Evolutionary conservation across 2,113 vertebrate genomes (phyloP), one percentile per base, ranked within the genome.

Genomic region (Amphilophus citrinellus): DNA sequence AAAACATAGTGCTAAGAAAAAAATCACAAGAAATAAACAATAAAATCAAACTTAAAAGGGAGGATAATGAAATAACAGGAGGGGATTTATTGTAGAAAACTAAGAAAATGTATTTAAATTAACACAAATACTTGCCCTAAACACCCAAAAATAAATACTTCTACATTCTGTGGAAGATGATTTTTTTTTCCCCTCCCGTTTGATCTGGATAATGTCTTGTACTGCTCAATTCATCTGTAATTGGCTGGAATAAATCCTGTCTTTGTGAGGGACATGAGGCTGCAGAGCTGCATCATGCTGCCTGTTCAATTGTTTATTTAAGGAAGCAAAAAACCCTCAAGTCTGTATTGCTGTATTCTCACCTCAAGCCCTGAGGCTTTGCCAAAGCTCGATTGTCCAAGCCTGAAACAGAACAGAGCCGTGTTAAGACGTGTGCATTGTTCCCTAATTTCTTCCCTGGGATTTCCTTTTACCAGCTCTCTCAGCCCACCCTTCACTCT

Each of bases 371-470:
- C 78, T 53, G 78, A 39, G 39, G 79, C 73, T 66, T 87, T 85
- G 56, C 68, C 82, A 88, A 65, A 32, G 82, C 76, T 35, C 76
- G 85, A 90, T 89, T 90, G 88, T 88, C 80, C 56, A 20, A 86
- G 79, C 62, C 86, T 71, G 79, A 77, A 62, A 63, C 79, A 87
- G 85, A 93, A 75, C 85, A 79, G 42, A 87, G 79, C 80, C 9
- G 47, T 15, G 71, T 82, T 76, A 87, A 68, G 79, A 82, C 79
- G 66, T 84, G 71, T 86, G 89, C 89, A 93, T 94, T 94, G 92
- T 94, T 94, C 92, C 87, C 80, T 90, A 79, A 95, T 92, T 94
- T 91, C 93, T 91, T 93, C 93, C 88, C 76, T 89, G 90, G 94
- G 95, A 94, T 94, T 94, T 93, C 88, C 92, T 92, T 84, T 80